Conservation (phyloP, 1,140 invertebrate species). For the Bombus superbus region DNA sequence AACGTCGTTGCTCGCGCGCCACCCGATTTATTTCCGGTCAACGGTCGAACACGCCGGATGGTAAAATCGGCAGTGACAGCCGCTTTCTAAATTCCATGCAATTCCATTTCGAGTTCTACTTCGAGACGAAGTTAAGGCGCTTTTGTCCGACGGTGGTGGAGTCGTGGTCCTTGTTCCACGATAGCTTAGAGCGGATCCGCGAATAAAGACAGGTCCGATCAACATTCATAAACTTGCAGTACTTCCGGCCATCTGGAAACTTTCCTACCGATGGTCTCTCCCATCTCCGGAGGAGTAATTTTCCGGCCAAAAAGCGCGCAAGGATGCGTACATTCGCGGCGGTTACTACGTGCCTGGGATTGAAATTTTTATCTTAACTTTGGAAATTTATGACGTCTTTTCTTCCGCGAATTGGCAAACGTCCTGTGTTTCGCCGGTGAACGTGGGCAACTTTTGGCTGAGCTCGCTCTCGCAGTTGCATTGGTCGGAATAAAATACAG, state of each 20-base stretch:
- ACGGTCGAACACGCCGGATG: not conserved
- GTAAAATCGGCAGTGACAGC: not conserved
- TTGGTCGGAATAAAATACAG: not conserved
- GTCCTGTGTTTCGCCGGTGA: too few relatives aligned
- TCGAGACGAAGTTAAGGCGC: not conserved
- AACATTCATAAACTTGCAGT: constrained; percentile 9
- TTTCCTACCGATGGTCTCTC: not conserved
- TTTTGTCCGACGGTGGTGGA: not conserved
- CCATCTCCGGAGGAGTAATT: not conserved
- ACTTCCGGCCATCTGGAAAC: not conserved
- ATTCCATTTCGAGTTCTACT: not conserved
- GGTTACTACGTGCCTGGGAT: not conserved
- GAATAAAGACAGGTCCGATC: not conserved
- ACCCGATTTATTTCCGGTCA: not conserved
- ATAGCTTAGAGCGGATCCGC: not conserved
- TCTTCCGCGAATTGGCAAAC: not conserved
- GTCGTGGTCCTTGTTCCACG: not conserved
- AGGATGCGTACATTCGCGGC: too few relatives aligned
- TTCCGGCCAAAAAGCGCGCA: not conserved
- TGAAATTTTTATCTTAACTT: not conserved
- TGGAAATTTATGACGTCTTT: not conserved
- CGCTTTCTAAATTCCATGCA: constrained; percentile 2
- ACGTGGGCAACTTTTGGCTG: not conserved
- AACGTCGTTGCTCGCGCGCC: too few relatives aligned
- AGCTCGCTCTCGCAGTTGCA: not conserved